A percentile compares a stretch with the other conserved stretches of the same genome.
phyloP scores from a whole-genome alignment of 2,888 invertebrate species.

The Blastobasis lacticolella region DNA sequence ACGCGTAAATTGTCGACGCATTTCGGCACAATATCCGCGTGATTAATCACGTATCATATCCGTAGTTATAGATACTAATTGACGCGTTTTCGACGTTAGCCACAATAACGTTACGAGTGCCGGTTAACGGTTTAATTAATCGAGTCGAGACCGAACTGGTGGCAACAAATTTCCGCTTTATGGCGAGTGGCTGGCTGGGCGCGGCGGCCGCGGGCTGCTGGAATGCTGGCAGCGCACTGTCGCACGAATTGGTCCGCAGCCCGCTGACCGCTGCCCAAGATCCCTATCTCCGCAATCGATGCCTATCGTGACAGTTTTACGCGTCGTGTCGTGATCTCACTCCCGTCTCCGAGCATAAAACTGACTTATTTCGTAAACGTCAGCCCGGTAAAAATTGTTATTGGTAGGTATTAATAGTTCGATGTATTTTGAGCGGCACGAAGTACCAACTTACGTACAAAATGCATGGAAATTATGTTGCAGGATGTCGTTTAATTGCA shows the following conservation, averaged over 20 bases:
- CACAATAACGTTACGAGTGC: slow-evolving; percentile 7
- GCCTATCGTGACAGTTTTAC: slow-evolving; percentile 67
- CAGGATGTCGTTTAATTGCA: no score
- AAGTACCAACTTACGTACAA: no score
- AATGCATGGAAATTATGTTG: no score
- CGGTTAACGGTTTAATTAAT: slow-evolving; percentile 11
- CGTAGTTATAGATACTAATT: background rate
- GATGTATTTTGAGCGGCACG: no score
- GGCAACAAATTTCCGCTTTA: slow-evolving; percentile 18
- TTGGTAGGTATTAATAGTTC: no score
- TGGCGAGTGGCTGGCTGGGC: slow-evolving; percentile 31
- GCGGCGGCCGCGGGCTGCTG: slow-evolving; percentile 22
- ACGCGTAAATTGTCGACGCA: no score
- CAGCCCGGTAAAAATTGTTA: background rate
- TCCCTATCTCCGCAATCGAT: slow-evolving; percentile 57
- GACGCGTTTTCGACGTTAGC: slow-evolving; percentile 2
- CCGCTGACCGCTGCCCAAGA: slow-evolving; percentile 33
- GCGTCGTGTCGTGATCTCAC: slow-evolving; percentile 51
- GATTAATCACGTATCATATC: no score
- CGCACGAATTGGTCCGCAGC: slow-evolving; percentile 12
- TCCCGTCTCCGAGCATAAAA: slow-evolving; percentile 27
- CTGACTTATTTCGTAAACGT: slow-evolving; percentile 8
- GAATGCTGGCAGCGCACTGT: slow-evolving; percentile 22
- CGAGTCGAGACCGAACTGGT: background rate
- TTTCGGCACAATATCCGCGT: no score